Evolutionary conservation across 2,888 invertebrate species (phyloP).

Genomic region (Drosophila aldrichi): DNA sequence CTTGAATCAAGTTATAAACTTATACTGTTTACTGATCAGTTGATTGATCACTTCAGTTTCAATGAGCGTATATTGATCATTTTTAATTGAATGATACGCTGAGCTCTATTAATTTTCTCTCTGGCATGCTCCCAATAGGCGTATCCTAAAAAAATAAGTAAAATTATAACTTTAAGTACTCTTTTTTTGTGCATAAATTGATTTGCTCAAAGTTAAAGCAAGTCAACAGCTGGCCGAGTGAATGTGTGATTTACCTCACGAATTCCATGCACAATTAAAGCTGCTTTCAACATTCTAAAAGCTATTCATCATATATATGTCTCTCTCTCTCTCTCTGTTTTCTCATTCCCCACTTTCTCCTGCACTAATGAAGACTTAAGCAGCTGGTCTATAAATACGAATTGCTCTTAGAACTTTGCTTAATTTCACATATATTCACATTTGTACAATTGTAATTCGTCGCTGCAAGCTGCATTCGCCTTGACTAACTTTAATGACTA

Average conservation of each 20-base stretch:
- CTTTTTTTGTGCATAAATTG: too few species aligned
- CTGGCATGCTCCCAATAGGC: too few species aligned
- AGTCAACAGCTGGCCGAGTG: too few species aligned
- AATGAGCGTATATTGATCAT: too few species aligned
- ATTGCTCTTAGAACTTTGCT: background rate
- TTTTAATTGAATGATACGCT: too few species aligned
- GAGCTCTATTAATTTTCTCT: too few species aligned
- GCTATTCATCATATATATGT: background rate
- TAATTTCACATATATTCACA: background rate
- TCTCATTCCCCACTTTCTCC: background rate
- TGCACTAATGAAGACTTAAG: background rate
- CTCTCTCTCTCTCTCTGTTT: background rate
- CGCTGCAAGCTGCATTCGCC: background rate
- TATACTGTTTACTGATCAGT: too few species aligned
- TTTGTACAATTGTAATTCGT: background rate
- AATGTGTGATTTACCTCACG: background rate
- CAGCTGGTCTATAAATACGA: background rate
- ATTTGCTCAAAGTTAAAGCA: too few species aligned
- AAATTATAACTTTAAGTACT: too few species aligned
- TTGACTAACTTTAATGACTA: background rate
- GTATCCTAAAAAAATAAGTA: too few species aligned
- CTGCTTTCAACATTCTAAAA: background rate
- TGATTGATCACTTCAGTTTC: too few species aligned
- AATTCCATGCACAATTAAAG: background rate
- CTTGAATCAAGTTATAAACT: too few species aligned